Conservation (phyloP, 2,888 invertebrate genomes). For the Watsonalla binaria region DNA sequence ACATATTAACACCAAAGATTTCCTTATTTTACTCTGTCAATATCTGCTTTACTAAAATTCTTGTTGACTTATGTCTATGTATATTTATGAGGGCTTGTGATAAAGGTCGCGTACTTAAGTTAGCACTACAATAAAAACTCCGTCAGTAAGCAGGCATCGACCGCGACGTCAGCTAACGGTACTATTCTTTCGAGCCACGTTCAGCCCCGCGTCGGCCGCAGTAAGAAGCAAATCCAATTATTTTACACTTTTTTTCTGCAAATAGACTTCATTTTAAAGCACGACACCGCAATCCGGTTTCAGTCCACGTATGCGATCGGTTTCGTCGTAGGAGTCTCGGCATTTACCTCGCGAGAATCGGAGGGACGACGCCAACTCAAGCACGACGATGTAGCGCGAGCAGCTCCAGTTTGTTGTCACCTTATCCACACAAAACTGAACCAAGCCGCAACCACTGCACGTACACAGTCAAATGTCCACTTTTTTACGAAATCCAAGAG, state of each 20-base stretch:
- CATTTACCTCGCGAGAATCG: conserved; percentile 69
- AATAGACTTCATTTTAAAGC: conserved; percentile 43
- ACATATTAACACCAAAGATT: conserved; percentile 52
- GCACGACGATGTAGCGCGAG: conserved; percentile 61
- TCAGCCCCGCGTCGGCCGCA: conserved; percentile 32
- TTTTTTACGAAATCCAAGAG: conserved; percentile 35
- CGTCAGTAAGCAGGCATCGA: conserved; percentile 41
- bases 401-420: conserved; percentile 64
- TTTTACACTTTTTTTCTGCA: conserved; percentile 38
- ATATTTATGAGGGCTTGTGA: conserved; percentile 7
- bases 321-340: conserved; percentile 56
- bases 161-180: conserved; percentile 64
- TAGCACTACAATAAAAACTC: conserved; percentile 21
- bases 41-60: conserved; percentile 6
- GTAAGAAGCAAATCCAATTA: conserved; percentile 36
- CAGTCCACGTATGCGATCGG: conserved; percentile 63
- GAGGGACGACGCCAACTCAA: conserved; percentile 68
- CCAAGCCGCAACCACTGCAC: conserved; percentile 39
- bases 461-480: conserved; percentile 31
- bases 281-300: conserved; percentile 61
- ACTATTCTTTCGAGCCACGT: conserved; percentile 49
- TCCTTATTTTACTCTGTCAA: conserved; percentile 37
- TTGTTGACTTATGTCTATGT: conserved; percentile 1
- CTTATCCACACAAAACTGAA: conserved; percentile 50
- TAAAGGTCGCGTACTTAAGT: neutral